Evolutionary conservation across 2,797 vertebrate species (phyloP).

Genomic region (Micromesistius poutassou): DNA sequence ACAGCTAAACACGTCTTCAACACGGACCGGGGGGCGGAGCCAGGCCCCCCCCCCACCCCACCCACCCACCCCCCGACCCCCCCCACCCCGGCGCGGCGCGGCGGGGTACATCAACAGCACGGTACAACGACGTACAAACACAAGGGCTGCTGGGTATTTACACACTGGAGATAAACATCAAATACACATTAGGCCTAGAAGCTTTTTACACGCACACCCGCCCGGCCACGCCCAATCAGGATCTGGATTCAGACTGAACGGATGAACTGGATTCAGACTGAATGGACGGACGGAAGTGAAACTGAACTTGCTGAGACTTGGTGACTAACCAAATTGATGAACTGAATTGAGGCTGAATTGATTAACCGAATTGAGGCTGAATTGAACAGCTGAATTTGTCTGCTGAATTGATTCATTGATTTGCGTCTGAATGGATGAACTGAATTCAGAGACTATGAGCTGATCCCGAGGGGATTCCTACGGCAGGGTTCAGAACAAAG

Average conservation of each 20-base stretch:
- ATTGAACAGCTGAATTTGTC: too few relatives aligned
- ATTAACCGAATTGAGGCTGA: too few relatives aligned
- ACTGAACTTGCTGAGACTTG: neutral
- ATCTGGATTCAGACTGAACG: neutral
- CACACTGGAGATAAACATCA: slow-evolving; percentile 45
- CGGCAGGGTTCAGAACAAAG: neutral
- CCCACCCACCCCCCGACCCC: too few relatives aligned
- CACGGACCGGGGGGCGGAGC: slow-evolving; percentile 72
- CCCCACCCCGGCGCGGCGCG: neutral
- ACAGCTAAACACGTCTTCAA: slow-evolving; percentile 66
- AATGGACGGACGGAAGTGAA: too few relatives aligned
- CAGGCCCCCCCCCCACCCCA: slow-evolving; percentile 66
- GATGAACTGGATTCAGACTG: neutral
- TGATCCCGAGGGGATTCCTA: slow-evolving; percentile 9
- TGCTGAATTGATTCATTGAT: neutral
- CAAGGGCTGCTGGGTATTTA: slow-evolving; percentile 66
- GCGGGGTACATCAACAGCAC: slow-evolving; percentile 65
- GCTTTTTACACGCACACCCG: neutral
- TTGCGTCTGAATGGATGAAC: neutral
- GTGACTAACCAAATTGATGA: too few relatives aligned
- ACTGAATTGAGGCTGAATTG: slow-evolving; percentile 13
- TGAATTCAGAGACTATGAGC: neutral
- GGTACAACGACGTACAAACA: slow-evolving; percentile 64
- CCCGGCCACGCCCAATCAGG: neutral
- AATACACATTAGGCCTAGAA: slow-evolving; percentile 25